Base-by-base conservation (phyloP, 2,888 invertebrate genomes). In the Endomychus coccineus region DNA sequence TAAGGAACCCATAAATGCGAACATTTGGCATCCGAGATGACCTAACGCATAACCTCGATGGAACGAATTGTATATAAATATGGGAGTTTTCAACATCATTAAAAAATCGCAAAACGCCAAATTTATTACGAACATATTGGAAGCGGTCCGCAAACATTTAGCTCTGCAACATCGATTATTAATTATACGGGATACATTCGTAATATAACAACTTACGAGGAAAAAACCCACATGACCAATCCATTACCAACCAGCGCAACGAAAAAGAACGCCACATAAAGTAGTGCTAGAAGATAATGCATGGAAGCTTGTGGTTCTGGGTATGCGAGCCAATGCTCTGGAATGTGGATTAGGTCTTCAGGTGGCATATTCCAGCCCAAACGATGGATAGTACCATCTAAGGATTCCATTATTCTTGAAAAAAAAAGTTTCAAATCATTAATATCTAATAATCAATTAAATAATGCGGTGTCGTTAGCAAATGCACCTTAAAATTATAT, bases 81-180 rank as follows among this genome's bases (percentile, higher is more conserved):
- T 77, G 0, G 88, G 88, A 0, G 86, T 75, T 66, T 89, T 89
- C 17, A 77, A 63, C 87, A 88, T 87, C 89, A 89, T 89, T 16
- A 86, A 66, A 54, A 89, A 88, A 65, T 89, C 89, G 51, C 83
- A 78, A 39, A 88, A 67, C 1, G 89, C 85, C 58, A 89, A 64
- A 62, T 89, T 86, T 32, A 89, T 74, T 7, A 89, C 86, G 41
- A 89, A 77, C 56, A 89, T 77, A 57, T 89, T 89, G 28, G 89
- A 88, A 2, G 89, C 84, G 0, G 84, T 84, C 48, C 82, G 71
- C 32, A 85, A 66, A 43, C 74, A 71, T 66, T 83, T 81, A 33
- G 83, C 77, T 35, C 83, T 84, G 50, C 33, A 61, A 63, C 1
- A n/a, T n/a, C n/a, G n/a, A n/a, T n/a, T n/a, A n/a, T n/a, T n/a